Base-by-base conservation (phyloP, 2,888 invertebrate species). In the Ferdinandea cuprea region DNA sequence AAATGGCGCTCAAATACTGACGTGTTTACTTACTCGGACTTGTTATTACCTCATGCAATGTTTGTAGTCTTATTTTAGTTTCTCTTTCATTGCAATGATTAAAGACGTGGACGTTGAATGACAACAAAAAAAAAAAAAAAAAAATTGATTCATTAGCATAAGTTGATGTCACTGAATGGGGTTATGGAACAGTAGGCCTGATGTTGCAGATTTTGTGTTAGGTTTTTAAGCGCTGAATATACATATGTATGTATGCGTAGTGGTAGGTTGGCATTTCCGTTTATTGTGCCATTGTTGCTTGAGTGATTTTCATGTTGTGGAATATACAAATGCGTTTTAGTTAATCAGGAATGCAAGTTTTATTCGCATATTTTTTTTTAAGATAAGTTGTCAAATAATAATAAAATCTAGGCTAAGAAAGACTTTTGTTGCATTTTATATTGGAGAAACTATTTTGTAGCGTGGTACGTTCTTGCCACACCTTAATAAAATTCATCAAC, bases 31-130 rank as follows among this genome's bases (percentile, higher is more conserved):
- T 25, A 46, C 19, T 48, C 35, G 25, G 9, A 40, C 9, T 21
- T 40, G 37, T n/a, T 9, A 54, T 52, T 66, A 68, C 44, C 66
- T 68, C 66, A 68, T 54, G 30, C 50, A 17, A 7, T n/a, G 13
- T 13, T 30, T 8, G 46, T 50, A 17, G 40, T 30, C 40, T 40
- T 50, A 25, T 40, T 44, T 68, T 42, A 54, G 44, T 66, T 44
- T 68, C 66, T 54, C 66, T 68, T 68, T 68, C 66, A 15, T 13
- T 44, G 44, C 32, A 54, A 9, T 42, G 13, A n/a, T 17, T 11
- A 13, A 25, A 54, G 32, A 42, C 54, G 54, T 42, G 44, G 66
- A 48, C 21, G 28, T 9, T 21, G 11, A 42, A 54, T 54, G 44
- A 42, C 7, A 52, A 46, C n/a, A 21, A 7, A 56, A 56, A 40